These are phyloP conservation scores for Rhinolophus ferrumequinum DNA, from an alignment of 2,113 vertebrate genomes.

Conservation along the genomic window DNA sequence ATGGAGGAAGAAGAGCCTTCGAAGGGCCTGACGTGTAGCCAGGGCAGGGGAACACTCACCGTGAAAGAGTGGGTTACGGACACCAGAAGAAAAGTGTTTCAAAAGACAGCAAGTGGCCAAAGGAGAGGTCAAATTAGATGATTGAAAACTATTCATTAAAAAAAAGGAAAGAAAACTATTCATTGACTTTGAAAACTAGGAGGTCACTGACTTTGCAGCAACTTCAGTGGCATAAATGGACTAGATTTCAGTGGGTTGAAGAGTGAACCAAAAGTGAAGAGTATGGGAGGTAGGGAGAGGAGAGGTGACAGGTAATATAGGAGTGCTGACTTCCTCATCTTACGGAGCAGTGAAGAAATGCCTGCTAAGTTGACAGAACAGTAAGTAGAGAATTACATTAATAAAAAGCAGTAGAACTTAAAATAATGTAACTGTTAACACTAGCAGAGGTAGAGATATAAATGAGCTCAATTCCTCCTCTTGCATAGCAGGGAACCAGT, in stretches of 20 bases:
- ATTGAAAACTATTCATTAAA: background rate
- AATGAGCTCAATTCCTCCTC: background rate
- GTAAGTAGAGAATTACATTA: background rate
- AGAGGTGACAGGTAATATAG: background rate
- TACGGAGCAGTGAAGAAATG: background rate
- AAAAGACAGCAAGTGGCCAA: background rate
- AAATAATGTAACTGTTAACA: background rate
- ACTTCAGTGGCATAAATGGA: background rate
- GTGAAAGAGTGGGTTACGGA: background rate
- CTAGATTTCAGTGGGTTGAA: background rate
- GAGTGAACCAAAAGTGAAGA: background rate
- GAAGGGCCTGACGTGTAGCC: background rate
- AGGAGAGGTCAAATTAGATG: background rate
- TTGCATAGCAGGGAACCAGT: background rate
- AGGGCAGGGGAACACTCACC: background rate
- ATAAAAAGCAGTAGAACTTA: background rate
- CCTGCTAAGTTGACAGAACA: background rate
- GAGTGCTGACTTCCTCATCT: background rate
- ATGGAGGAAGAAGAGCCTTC: background rate
- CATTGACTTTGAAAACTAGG: background rate
- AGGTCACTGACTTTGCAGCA: background rate
- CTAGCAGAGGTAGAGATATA: background rate
- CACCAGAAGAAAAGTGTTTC: background rate
- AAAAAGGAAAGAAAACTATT: background rate
- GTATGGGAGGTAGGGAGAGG: background rate